These are phyloP conservation scores for Leptogaster cylindrica DNA, from an alignment of 2,888 invertebrate genomes.

Conservation along the genomic window DNA sequence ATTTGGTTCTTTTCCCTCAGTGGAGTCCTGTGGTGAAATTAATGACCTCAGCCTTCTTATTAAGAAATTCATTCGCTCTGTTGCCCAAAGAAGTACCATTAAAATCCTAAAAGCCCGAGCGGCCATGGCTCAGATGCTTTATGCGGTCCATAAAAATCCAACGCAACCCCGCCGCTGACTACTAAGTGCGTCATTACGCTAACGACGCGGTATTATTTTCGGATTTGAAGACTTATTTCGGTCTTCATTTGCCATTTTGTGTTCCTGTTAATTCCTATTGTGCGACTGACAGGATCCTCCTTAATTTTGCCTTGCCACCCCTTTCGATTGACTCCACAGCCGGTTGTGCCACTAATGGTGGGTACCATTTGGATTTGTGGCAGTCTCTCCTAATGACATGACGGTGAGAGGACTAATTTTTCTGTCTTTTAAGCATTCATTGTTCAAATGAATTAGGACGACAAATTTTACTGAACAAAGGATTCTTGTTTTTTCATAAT, in stretches of 20 bases:
- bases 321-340: not conserved
- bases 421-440: no score
- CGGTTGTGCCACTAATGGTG: no score
- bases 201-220: constrained; percentile 40
- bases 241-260: constrained; percentile 9
- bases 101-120: not conserved
- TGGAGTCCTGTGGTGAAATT: constrained; percentile 6
- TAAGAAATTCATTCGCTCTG: not conserved
- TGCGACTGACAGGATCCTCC: not conserved
- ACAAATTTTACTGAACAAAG: no score
- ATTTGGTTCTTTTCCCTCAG: not conserved
- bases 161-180: constrained; percentile 14
- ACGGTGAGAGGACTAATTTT: no score
- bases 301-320: constrained; percentile 3
- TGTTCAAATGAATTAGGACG: no score
- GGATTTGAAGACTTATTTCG: constrained; percentile 9
- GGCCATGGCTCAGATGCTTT: not conserved
- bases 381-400: not conserved
- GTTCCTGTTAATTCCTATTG: constrained; percentile 1
- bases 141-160: constrained; percentile 10
- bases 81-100: not conserved
- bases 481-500: no score
- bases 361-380: not conserved
- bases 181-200: constrained; percentile 43
- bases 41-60: not conserved